Evolutionary conservation across 2,113 vertebrate genomes (phyloP).

Genomic region (Ifrita kowaldi): DNA sequence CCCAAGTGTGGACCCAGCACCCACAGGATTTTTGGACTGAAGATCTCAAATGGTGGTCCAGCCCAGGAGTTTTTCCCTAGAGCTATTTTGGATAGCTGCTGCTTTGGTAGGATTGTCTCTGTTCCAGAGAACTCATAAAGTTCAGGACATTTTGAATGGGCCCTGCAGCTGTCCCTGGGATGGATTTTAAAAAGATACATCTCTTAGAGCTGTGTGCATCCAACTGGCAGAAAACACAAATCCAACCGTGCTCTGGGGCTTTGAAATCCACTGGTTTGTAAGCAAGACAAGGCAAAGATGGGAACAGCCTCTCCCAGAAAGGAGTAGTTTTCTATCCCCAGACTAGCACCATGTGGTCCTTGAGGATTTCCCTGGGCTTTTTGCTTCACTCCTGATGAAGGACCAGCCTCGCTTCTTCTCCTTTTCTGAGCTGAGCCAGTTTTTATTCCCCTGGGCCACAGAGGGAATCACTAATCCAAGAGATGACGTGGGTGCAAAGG

Average conservation of each 20-base stretch:
- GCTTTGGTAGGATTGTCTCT: neutral
- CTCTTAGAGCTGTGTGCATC: neutral
- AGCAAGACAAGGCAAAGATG: neutral
- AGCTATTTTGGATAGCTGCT: neutral
- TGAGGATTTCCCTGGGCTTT: neutral
- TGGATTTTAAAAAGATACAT: neutral
- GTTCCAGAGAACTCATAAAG: neutral
- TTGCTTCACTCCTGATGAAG: neutral
- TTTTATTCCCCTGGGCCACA: neutral
- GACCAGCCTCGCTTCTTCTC: neutral
- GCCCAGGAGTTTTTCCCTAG: neutral
- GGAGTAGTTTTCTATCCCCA: neutral
- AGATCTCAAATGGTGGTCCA: neutral
- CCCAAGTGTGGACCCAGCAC: neutral
- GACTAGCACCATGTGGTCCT: neutral
- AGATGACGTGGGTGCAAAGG: neutral
- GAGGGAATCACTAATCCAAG: neutral
- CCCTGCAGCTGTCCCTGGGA: neutral
- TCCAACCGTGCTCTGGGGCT: neutral
- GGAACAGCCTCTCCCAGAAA: neutral
- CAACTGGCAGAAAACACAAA: neutral
- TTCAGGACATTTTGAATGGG: neutral
- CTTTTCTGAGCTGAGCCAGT: neutral
- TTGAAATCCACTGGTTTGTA: neutral
- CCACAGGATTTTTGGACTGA: neutral